These are phyloP conservation scores for Calidris pugnax DNA, from an alignment of 2,113 vertebrate genomes.

Conservation along the genomic window DNA sequence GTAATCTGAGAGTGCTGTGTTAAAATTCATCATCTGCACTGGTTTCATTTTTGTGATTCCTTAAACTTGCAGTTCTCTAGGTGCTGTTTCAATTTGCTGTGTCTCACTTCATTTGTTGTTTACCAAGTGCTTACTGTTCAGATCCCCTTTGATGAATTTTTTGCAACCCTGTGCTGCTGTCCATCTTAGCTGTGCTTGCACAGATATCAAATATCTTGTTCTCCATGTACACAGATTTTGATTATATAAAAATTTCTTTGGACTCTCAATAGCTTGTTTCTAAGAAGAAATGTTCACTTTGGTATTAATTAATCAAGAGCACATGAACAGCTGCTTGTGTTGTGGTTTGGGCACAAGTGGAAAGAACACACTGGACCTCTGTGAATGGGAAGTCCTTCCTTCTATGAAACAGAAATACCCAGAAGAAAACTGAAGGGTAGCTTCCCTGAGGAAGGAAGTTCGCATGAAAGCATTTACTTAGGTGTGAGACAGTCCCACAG, in stretches of 20 bases:
- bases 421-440: background rate
- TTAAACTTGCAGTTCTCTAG: background rate
- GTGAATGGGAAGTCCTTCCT: background rate
- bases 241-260: background rate
- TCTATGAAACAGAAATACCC: background rate
- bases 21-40: conserved; percentile 17
- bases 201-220: background rate
- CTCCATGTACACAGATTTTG: background rate
- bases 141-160: background rate
- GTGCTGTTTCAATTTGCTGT: conserved; percentile 14
- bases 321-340: background rate
- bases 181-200: background rate
- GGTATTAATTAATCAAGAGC: background rate
- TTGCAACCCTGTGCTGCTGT: background rate
- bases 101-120: conserved; percentile 31
- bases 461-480: background rate
- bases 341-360: background rate
- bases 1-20: background rate
- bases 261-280: background rate
- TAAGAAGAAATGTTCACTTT: background rate
- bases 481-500: background rate
- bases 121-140: conserved; percentile 11
- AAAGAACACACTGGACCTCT: background rate
- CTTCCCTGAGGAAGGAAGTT: background rate
- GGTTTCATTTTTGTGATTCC: background rate